A percentile compares a stretch with the other conserved stretches of the same genome.
Conservation (phyloP, 2,888 invertebrate genomes). For the Hemicrepidius hirtus region DNA sequence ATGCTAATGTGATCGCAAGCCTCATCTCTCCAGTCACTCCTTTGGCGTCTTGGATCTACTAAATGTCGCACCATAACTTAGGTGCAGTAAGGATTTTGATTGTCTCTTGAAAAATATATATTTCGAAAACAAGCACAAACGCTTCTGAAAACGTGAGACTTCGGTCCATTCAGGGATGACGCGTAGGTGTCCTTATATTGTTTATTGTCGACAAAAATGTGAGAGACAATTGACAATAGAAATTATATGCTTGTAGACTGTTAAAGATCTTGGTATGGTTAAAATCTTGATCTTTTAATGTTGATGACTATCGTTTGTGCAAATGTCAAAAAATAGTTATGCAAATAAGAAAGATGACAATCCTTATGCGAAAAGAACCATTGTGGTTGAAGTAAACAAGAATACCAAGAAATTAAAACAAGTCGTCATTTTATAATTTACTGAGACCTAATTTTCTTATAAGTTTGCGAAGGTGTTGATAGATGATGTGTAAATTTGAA, state of each 20-base stretch:
- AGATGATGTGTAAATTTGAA: too few relatives aligned
- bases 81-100: conserved; percentile 48
- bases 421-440: too few relatives aligned
- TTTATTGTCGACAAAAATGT: conserved; percentile 55
- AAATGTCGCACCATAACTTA: conserved; percentile 50
- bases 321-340: conserved; percentile 1
- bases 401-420: too few relatives aligned
- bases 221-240: conserved; percentile 58
- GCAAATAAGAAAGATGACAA: neutral
- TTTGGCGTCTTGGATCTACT: conserved; percentile 57
- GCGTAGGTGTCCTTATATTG: conserved; percentile 58
- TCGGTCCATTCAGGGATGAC: conserved; percentile 53
- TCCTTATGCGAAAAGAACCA: neutral
- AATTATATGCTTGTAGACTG: conserved; percentile 37
- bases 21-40: conserved; percentile 66
- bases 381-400: too few relatives aligned
- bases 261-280: conserved; percentile 17
- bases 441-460: too few relatives aligned
- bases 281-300: conserved; percentile 20
- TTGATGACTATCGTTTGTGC: conserved; percentile 5
- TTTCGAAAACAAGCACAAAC: conserved; percentile 26
- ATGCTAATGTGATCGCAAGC: conserved; percentile 69
- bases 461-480: too few relatives aligned
- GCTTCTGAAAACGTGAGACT: conserved; percentile 51
- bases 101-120: conserved; percentile 32